Evolutionary conservation across 2,797 vertebrate genomes (phyloP), one percentile per base, ranked within the genome.

Genomic region (Muscicapa comitata): DNA sequence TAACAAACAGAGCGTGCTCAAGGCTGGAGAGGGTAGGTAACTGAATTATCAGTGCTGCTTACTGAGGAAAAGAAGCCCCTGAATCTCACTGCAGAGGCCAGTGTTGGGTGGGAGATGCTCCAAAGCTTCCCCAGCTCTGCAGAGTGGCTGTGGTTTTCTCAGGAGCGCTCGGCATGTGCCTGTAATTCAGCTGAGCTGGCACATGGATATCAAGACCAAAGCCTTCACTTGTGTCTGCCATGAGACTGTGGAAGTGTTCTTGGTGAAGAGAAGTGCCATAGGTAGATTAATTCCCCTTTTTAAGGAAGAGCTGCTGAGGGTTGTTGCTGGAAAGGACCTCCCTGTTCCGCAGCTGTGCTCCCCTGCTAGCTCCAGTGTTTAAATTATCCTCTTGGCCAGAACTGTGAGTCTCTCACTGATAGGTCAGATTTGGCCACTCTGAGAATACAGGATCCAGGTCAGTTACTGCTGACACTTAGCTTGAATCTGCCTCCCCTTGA

Each of bases 141-240:
- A 4, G 31, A 8, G 25, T 0, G 1, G 23, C 29, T 0, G 0
- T 5, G 5, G n/a, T 28, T 75, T 68, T 33, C 58, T 54, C 2
- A 0, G 9, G n/a, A 62, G 72, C 7, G 0, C 13, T 35, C 29
- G 11, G 17, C 47, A 5, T 0, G 0, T 33, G 31, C 8, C 43
- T 40, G 53, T 40, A 8, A 13, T 4, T 26, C 51, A 7, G 0
- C 53, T 13, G 68, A 66, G 75, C 43, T 53, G 21, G 55, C 2
- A 2, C 5, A 0, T 0, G 1, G 5, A 0, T 29, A 2, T 16
- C 0, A 0, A 3, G 35, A 13, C 7, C 0, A 14, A 42, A 9
- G 13, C n/a, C 23, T 50, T 67, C 1, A 0, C 24, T 61, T 18
- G 5, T 9, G 67, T 35, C 26, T 47, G 51, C 71, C 31, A 2